Conservation (phyloP, 1,140 invertebrate genomes). For the Sipha flava region DNA sequence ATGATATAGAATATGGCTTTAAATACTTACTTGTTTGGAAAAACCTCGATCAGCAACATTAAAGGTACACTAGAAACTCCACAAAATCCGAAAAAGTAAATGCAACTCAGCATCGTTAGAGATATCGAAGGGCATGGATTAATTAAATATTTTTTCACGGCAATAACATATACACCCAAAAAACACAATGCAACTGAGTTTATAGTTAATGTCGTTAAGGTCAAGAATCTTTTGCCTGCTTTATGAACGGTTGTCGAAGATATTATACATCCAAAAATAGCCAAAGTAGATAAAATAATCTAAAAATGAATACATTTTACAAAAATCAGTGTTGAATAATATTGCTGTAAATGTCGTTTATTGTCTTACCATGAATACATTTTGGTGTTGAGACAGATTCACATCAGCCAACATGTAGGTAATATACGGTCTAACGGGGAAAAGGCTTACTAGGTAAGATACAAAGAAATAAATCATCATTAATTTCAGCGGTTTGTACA, state of each 20-base stretch:
- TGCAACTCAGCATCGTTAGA: conserved; percentile 15
- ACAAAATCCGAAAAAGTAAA: conserved; percentile 28
- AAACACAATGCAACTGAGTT: neutral
- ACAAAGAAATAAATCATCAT: conserved; percentile 1
- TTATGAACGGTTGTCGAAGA: neutral
- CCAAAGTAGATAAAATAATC: neutral
- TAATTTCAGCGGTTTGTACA: neutral
- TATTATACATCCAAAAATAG: neutral
- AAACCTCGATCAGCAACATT: conserved; percentile 36
- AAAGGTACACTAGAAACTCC: conserved; percentile 34
- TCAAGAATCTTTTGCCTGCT: conserved; percentile 4
- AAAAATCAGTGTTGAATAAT: neutral
- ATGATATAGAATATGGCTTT: too few relatives aligned
- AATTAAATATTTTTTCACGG: conserved; percentile 9
- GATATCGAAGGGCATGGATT: too few relatives aligned
- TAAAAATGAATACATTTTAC: too few relatives aligned
- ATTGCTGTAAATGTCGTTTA: neutral
- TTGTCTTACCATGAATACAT: too few relatives aligned
- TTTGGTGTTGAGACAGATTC: neutral
- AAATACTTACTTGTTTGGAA: conserved; percentile 34
- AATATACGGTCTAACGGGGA: neutral
- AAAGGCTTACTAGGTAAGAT: neutral
- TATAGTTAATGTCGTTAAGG: neutral
- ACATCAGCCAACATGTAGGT: neutral
- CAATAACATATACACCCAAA: neutral